phyloP scores from a whole-genome alignment of 2,888 invertebrate genomes.

The Mantis religiosa region DNA sequence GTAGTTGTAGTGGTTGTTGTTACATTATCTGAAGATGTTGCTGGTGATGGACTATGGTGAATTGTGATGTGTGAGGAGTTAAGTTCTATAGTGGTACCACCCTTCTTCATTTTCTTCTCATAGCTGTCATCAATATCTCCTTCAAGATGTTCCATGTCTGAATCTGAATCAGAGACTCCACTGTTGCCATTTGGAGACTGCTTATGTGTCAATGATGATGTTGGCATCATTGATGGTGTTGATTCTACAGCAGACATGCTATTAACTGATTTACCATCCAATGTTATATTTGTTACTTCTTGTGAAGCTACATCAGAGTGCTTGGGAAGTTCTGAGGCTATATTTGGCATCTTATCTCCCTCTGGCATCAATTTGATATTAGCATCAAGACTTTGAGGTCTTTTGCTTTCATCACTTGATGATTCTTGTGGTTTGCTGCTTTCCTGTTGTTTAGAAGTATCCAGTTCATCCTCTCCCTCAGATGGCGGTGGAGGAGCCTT shows the following conservation, averaged over 20 bases:
- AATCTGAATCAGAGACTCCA: constrained; percentile 46
- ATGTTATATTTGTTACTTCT: constrained; percentile 12
- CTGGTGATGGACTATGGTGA: constrained; percentile 52
- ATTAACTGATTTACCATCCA: neutral
- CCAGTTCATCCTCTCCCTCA: constrained; percentile 29
- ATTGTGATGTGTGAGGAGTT: constrained; percentile 72
- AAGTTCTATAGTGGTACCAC: constrained; percentile 63
- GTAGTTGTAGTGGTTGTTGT: neutral
- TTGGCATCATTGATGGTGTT: neutral
- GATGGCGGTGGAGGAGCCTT: constrained; percentile 70
- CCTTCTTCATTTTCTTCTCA: constrained; percentile 35
- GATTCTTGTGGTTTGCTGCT: neutral
- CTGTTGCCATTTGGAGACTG: neutral
- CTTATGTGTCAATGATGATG: neutral
- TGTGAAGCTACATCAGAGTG: neutral
- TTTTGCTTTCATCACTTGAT: neutral
- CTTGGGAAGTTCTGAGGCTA: neutral
- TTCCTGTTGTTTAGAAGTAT: neutral
- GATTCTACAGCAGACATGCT: neutral
- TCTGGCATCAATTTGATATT: neutral
- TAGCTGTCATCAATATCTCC: constrained; percentile 12
- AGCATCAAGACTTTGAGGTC: neutral
- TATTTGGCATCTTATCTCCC: neutral
- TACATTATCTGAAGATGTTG: neutral
- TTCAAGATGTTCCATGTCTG: constrained; percentile 37